Conservation (phyloP, 2,888 invertebrate genomes). For the Tigriopus californicus region DNA sequence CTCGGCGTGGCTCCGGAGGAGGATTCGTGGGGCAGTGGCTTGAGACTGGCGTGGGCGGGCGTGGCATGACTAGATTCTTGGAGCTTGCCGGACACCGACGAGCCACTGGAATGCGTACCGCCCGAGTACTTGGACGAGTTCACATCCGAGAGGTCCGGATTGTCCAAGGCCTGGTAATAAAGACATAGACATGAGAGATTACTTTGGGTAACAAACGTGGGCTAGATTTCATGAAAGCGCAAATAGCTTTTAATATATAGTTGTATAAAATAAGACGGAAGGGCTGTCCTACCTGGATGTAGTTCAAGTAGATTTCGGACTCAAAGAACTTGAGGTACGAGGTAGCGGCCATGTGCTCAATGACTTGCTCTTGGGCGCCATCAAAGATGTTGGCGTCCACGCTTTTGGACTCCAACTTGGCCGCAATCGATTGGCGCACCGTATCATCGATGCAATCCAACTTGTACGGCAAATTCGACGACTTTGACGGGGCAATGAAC, state of each 20-base stretch:
- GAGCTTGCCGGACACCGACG: background rate
- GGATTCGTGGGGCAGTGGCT: background rate
- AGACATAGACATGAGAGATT: too few species aligned
- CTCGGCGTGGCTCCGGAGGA: background rate
- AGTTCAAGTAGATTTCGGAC: conserved; percentile 65
- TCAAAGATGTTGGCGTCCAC: conserved; percentile 44
- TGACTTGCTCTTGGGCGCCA: conserved; percentile 59
- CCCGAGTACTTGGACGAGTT: background rate
- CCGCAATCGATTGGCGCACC: too few species aligned
- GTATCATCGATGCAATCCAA: too few species aligned
- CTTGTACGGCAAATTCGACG: too few species aligned
- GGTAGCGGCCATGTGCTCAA: conserved; percentile 60
- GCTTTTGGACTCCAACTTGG: conserved; percentile 5
- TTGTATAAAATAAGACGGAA: too few species aligned
- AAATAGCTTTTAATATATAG: too few species aligned
- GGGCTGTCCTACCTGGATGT: conserved; percentile 23
- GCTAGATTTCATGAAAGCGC: too few species aligned
- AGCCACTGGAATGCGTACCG: background rate
- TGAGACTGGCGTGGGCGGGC: too few species aligned
- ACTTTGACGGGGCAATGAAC: too few species aligned
- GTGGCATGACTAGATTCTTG: too few species aligned
- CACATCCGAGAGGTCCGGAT: background rate
- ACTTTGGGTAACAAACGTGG: too few species aligned
- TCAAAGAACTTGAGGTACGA: conserved; percentile 81
- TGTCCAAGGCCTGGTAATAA: background rate